A percentile compares a stretch with the other conserved stretches of the same genome.
These are phyloP conservation scores for Mycteria americana DNA, from an alignment of 2,797 vertebrate species.

Conservation along the genomic window DNA sequence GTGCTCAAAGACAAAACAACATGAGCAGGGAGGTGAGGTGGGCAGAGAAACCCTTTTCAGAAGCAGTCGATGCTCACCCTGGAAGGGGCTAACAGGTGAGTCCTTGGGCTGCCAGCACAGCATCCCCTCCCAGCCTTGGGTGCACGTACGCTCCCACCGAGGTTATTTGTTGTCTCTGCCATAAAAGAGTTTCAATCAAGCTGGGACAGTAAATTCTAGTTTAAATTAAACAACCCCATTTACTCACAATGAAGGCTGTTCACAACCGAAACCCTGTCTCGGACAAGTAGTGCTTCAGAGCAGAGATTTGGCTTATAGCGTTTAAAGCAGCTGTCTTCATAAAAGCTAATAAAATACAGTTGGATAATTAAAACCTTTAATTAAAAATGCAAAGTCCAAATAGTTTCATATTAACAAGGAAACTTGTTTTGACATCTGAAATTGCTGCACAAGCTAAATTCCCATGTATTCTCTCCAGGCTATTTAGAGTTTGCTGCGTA, in stretches of 20 bases:
- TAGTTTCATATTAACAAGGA: slow-evolving; percentile 63
- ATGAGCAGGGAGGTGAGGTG: neutral
- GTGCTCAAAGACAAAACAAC: neutral
- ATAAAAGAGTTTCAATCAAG: slow-evolving; percentile 46
- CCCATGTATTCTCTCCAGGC: slow-evolving; percentile 60
- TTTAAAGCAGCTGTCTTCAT: slow-evolving; percentile 69
- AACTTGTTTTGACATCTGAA: slow-evolving; percentile 72
- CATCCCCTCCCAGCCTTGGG: neutral
- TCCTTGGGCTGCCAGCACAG: neutral
- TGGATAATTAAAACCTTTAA: slow-evolving; percentile 73
- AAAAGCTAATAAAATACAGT: slow-evolving; percentile 70
- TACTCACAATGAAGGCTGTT: slow-evolving; percentile 34
- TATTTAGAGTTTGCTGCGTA: slow-evolving; percentile 49
- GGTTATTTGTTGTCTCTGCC: slow-evolving; percentile 12
- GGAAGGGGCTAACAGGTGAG: neutral
- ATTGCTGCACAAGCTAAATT: slow-evolving; percentile 66
- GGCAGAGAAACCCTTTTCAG: neutral
- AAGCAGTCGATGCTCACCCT: neutral
- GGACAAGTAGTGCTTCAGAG: slow-evolving; percentile 49
- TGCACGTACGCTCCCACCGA: accelerated
- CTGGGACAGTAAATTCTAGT: slow-evolving; percentile 36
- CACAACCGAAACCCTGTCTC: slow-evolving; percentile 11
- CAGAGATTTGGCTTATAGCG: slow-evolving; percentile 3
- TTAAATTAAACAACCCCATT: slow-evolving; percentile 59
- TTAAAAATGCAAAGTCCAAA: slow-evolving; percentile 71